Percentiles rank a stretch among this genome's conserved stretches.
phyloP scores from a whole-genome alignment of 2,797 vertebrate species.

The Diplodus puntazzo region DNA sequence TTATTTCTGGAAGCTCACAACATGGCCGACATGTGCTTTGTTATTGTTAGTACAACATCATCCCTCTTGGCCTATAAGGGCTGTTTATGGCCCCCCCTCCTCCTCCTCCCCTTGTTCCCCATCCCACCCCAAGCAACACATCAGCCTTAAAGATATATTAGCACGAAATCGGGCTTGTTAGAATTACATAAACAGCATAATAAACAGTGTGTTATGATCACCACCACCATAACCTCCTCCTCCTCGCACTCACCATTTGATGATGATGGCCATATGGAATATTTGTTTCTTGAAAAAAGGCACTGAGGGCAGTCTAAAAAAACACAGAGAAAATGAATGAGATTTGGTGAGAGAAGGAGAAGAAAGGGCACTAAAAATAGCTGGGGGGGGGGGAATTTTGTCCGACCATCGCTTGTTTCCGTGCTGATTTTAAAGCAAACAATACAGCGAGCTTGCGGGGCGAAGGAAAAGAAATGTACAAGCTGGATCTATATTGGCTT shows the following conservation, averaged over 20 bases:
- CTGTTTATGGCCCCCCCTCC: conserved; percentile 21
- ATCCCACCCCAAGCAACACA: conserved; percentile 37
- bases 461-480: background rate
- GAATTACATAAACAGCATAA: conserved; percentile 5
- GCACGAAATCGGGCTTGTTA: background rate
- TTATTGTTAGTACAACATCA: conserved; percentile 85
- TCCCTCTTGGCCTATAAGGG: conserved; percentile 59
- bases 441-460: conserved; percentile 1
- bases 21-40: conserved; percentile 90
- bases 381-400: background rate
- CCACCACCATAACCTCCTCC: background rate
- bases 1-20: conserved; percentile 89
- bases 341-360: background rate
- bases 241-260: conserved; percentile 94
- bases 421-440: background rate
- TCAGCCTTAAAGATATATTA: conserved; percentile 25
- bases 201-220: background rate
- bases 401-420: background rate
- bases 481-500: conserved; percentile 3
- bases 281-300: conserved; percentile 99
- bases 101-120: background rate
- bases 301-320: conserved; percentile 95
- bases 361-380: background rate
- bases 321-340: conserved; percentile 52
- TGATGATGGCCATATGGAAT: conserved; percentile 98